Evolutionary conservation across 1,140 invertebrate species (phyloP).

Genomic region (Pseudomyrmex gracilis): DNA sequence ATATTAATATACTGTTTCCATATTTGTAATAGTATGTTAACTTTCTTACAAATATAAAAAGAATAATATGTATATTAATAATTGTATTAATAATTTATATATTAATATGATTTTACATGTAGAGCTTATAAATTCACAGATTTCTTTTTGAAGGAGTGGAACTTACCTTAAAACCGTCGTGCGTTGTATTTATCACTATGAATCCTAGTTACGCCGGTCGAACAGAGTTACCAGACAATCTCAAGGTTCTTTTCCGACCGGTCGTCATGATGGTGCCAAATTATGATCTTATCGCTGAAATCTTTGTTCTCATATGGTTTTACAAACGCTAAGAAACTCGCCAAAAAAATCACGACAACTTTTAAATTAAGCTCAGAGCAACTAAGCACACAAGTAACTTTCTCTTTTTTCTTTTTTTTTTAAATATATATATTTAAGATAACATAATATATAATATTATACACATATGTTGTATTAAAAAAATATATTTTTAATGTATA

Average conservation of each 20-base stretch:
- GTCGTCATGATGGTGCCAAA: constrained; percentile 93
- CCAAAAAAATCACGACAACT: constrained; percentile 90
- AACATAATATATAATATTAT: background rate
- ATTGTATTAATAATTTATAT: background rate
- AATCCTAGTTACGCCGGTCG: constrained; percentile 91
- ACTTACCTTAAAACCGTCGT: constrained; percentile 87
- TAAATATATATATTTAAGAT: too few species aligned
- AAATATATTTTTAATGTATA: too few species aligned
- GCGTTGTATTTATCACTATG: constrained; percentile 91
- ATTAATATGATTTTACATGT: background rate
- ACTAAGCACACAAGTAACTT: constrained; percentile 87
- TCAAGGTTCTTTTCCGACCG: constrained; percentile 90
- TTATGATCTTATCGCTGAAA: constrained; percentile 90
- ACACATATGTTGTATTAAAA: too few species aligned
- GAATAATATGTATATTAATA: background rate
- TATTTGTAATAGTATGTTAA: background rate
- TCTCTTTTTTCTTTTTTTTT: background rate
- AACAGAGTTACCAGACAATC: constrained; percentile 90
- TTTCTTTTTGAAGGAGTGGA: constrained; percentile 90
- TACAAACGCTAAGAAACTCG: constrained; percentile 87
- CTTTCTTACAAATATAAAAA: background rate
- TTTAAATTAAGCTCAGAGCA: constrained; percentile 91
- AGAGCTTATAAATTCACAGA: constrained; percentile 45
- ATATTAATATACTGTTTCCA: background rate
- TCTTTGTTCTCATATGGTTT: constrained; percentile 91